Evolutionary conservation across 2,113 vertebrate genomes (phyloP).

Genomic region (Osmerus eperlanus): DNA sequence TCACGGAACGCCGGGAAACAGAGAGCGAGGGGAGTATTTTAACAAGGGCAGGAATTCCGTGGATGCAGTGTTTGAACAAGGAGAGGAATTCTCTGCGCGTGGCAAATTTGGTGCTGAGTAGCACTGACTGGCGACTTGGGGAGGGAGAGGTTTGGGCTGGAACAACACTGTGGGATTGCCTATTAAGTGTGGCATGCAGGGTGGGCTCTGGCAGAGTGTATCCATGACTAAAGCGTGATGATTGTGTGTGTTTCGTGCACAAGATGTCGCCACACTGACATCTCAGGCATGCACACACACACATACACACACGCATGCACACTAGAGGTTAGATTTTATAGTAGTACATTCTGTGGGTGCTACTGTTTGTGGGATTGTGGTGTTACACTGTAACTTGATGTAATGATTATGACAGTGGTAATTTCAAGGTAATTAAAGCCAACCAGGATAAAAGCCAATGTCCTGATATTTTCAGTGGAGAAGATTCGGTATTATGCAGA

Average conservation of each 20-base stretch:
- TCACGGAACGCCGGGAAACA: slow-evolving; percentile 31
- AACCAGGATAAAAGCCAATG: slow-evolving; percentile 45
- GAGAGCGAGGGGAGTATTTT: slow-evolving; percentile 55
- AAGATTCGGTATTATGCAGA: neutral
- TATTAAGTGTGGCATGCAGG: slow-evolving; percentile 14
- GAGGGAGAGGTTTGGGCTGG: slow-evolving; percentile 32
- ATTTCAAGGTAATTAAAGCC: slow-evolving; percentile 56
- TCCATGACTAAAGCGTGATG: slow-evolving; percentile 6
- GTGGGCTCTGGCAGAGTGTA: slow-evolving; percentile 18
- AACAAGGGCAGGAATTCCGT: slow-evolving; percentile 62
- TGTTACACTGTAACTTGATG: slow-evolving; percentile 51
- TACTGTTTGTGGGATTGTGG: slow-evolving; percentile 46
- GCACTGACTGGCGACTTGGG: slow-evolving; percentile 21
- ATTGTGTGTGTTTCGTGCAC: neutral
- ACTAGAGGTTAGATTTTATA: neutral
- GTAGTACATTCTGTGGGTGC: slow-evolving; percentile 19
- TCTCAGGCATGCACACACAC: neutral
- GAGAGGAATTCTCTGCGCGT: slow-evolving; percentile 60
- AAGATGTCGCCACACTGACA: neutral
- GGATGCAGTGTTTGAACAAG: slow-evolving; percentile 61
- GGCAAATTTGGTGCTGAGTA: slow-evolving; percentile 55
- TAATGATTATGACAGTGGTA: slow-evolving; percentile 59
- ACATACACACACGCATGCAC: slow-evolving; percentile 1
- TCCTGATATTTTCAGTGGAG: slow-evolving; percentile 35
- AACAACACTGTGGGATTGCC: slow-evolving; percentile 45